Evolutionary conservation across 2,888 invertebrate genomes (phyloP).

Genomic region (Hesperia comma): DNA sequence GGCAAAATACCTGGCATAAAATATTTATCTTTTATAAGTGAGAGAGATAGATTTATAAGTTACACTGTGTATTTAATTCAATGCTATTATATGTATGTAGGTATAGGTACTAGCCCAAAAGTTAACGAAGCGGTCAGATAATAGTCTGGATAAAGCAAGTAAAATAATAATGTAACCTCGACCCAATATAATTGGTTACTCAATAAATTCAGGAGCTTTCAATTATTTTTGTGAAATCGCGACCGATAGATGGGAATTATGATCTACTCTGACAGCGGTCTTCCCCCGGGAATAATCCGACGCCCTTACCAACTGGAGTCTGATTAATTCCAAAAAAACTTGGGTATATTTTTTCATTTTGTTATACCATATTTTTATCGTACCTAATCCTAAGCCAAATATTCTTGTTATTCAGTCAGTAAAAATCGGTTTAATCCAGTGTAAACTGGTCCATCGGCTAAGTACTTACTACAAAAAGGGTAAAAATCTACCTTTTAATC

Average conservation of each 20-base stretch:
- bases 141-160: neutral
- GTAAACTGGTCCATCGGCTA: neutral
- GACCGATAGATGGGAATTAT: conserved; percentile 26
- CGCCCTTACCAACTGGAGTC: conserved; percentile 10
- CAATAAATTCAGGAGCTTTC: conserved; percentile 6
- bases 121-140: neutral
- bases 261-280: conserved; percentile 30
- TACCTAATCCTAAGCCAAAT: neutral
- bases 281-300: conserved; percentile 19
- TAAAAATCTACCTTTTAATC: conserved; percentile 87
- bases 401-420: neutral
- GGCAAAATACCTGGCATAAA: no score
- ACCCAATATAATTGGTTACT: conserved; percentile 4
- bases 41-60: no score
- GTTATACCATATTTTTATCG: neutral
- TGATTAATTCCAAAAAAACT: conserved; percentile 18
- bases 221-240: conserved; percentile 24
- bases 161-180: neutral
- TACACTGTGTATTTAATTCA: no score
- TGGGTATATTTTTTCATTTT: conserved; percentile 14
- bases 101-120: no score
- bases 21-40: no score
- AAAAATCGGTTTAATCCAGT: neutral
- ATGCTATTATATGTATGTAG: no score
- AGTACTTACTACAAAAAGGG: no score